These are phyloP conservation scores for Eurosta solidaginis DNA, from an alignment of 1,140 invertebrate genomes.

Conservation along the genomic window DNA sequence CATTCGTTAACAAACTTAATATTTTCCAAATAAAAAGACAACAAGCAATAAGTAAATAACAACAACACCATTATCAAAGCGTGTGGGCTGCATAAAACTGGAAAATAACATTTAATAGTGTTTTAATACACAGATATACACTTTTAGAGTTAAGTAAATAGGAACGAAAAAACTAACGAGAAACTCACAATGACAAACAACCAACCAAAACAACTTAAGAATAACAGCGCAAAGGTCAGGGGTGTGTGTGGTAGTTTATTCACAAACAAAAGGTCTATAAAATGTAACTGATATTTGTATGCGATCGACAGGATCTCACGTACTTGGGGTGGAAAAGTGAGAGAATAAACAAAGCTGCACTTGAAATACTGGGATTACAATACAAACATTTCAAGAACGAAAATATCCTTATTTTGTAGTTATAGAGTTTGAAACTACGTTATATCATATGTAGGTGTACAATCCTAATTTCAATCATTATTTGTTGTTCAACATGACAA, in stretches of 20 bases:
- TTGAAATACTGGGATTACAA: no score
- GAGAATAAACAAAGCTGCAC: background rate
- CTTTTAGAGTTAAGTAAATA: background rate
- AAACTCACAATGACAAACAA: background rate
- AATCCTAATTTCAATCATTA: background rate
- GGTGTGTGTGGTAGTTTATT: background rate
- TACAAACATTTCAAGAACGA: no score
- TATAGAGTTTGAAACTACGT: background rate
- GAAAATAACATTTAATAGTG: background rate
- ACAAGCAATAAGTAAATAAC: background rate
- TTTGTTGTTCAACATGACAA: background rate
- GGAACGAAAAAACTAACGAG: background rate
- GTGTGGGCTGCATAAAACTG: background rate
- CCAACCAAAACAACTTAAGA: background rate
- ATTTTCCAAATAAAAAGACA: background rate
- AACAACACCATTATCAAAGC: background rate
- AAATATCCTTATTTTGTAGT: no score
- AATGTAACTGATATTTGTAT: background rate
- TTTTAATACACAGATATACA: background rate
- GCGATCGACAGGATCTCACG: background rate
- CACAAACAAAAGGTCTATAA: background rate
- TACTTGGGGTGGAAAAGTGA: background rate
- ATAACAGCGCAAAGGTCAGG: background rate
- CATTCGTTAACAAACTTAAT: slow-evolving; percentile 5
- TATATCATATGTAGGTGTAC: background rate